A percentile compares a stretch with the other conserved stretches of the same genome.
phyloP scores from a whole-genome alignment of 2,888 invertebrate species.

The Deilephila porcellus region DNA sequence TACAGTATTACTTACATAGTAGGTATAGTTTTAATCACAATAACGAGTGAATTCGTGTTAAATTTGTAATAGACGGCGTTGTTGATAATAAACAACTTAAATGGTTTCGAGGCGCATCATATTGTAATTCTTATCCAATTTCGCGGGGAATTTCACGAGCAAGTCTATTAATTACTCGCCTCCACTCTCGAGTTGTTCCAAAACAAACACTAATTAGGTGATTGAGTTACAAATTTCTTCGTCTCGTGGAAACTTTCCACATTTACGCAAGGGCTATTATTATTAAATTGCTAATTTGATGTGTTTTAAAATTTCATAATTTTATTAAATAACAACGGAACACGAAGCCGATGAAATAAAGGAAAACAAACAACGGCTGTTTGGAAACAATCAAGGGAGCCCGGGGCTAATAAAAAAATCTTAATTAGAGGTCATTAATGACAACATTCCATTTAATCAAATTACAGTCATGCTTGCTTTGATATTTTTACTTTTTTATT shows the following conservation, averaged over 20 bases:
- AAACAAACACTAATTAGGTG: conserved; percentile 74
- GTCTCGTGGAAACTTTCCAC: conserved; percentile 51
- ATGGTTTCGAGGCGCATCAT: conserved; percentile 29
- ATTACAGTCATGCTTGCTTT: neutral
- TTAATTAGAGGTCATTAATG: neutral
- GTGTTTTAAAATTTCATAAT: conserved; percentile 41
- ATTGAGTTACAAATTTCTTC: conserved; percentile 74
- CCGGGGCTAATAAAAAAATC: neutral
- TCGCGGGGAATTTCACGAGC: conserved; percentile 41
- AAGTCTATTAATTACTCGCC: conserved; percentile 58
- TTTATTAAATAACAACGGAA: conserved; percentile 28
- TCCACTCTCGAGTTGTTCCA: conserved; percentile 57
- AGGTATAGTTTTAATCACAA: too few species aligned
- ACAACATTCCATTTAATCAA: neutral
- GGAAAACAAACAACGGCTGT: conserved; percentile 10
- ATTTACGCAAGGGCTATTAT: conserved; percentile 59
- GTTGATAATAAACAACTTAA: conserved; percentile 26
- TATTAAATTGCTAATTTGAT: conserved; percentile 49
- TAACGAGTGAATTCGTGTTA: neutral
- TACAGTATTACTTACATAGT: too few species aligned
- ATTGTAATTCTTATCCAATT: conserved; percentile 41
- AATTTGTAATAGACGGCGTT: conserved; percentile 1
- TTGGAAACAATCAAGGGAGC: neutral
- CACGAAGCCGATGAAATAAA: neutral
- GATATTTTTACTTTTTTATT: neutral